phyloP scores from a whole-genome alignment of 2,113 vertebrate species.

The Tragelaphus imberbis region DNA sequence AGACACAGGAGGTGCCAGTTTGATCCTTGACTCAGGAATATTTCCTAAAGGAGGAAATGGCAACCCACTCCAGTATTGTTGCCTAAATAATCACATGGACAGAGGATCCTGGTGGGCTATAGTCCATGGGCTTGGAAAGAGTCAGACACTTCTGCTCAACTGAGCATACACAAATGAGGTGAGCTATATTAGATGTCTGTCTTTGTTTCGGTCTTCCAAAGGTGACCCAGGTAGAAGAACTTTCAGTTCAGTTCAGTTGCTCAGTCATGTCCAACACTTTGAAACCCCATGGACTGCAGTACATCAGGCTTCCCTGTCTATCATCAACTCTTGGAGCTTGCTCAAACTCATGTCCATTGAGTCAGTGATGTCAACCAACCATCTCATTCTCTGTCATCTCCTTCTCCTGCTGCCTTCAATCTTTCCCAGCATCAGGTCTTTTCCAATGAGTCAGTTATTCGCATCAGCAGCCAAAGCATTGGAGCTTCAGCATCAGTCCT shows the following conservation, averaged over 20 bases:
- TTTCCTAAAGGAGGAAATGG: neutral
- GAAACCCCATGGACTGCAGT: neutral
- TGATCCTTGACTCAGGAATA: neutral
- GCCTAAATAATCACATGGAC: neutral
- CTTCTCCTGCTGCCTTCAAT: neutral
- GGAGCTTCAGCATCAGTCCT: neutral
- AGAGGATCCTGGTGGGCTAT: neutral
- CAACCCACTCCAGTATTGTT: neutral
- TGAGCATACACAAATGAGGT: neutral
- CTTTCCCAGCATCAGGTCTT: neutral
- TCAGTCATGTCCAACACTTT: neutral
- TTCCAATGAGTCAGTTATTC: neutral
- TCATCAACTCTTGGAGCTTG: neutral
- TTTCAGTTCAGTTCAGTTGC: neutral
- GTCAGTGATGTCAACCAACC: neutral
- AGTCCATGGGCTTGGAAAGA: neutral
- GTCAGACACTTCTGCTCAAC: neutral
- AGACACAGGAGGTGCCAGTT: neutral
- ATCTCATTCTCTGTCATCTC: neutral
- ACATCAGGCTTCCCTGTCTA: neutral
- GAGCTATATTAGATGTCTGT: neutral
- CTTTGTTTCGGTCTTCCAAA: neutral
- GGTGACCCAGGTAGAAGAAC: neutral
- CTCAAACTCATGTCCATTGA: neutral
- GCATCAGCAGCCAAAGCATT: fast-evolving